Conservation (phyloP, 2,888 invertebrate genomes). For the Pristionchus japonicus region DNA sequence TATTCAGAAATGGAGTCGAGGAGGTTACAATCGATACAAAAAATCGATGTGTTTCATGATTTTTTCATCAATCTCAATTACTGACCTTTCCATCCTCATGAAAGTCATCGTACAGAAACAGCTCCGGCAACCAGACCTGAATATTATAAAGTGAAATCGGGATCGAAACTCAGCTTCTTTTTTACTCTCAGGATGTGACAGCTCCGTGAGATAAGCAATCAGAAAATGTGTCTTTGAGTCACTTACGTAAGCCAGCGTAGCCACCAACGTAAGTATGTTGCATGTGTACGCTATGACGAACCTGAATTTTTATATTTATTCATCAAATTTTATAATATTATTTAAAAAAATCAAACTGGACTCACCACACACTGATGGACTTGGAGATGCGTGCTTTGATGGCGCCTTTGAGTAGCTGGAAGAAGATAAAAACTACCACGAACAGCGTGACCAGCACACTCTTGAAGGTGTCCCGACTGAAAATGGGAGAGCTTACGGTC, state of each 20-base stretch:
- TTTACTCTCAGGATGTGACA: too few species aligned
- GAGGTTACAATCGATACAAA: background rate
- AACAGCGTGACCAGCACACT: conserved; percentile 64
- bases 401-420: conserved; percentile 69
- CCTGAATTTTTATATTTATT: too few species aligned
- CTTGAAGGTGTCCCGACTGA: conserved; percentile 51
- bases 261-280: conserved; percentile 66
- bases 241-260: conserved; percentile 66
- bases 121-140: conserved; percentile 61
- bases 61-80: too few species aligned
- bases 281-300: conserved; percentile 67
- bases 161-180: too few species aligned
- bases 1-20: too few species aligned
- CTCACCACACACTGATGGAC: conserved; percentile 36
- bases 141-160: background rate
- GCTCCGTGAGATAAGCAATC: too few species aligned
- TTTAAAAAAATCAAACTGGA: too few species aligned
- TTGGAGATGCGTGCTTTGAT: conserved; percentile 60
- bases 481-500: background rate
- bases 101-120: conserved; percentile 71
- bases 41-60: too few species aligned
- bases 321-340: too few species aligned
- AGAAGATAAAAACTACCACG: conserved; percentile 64
- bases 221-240: too few species aligned
- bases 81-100: conserved; percentile 66